Evolutionary conservation across 2,888 invertebrate genomes (phyloP), one percentile per base, ranked within the genome.

Genomic region (Caenorhabditis sp.): DNA sequence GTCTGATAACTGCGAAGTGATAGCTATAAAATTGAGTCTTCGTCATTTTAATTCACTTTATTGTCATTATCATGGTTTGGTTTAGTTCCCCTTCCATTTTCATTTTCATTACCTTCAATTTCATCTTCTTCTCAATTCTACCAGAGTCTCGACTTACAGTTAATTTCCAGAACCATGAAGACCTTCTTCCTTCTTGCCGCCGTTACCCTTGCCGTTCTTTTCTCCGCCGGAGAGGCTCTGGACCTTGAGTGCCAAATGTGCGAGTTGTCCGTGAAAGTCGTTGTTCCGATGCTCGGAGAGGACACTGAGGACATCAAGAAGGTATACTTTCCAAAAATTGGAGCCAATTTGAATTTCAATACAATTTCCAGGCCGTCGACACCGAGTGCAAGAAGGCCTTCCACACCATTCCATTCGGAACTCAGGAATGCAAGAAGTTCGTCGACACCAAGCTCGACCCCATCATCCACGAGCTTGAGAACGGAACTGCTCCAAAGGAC

Each of bases 391-490:
- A 84, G 68, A 83, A 83, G 68, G 72, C 70, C 8, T 83, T 86
- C 72, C 77, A 81, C 69, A 65, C 61, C 18, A 78, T 84, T 37
- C 80, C 83, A 69, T 83, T 84, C 64, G 86, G 80, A 55, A 78
- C 83, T n/a, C 53, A 62, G 40, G 81, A 83, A 18, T 86, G 86
- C 80, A 80, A 69, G 56, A 69, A 80, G 26, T 86, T 82, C 64
- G 58, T 80, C 51, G 62, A 86, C 67, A 77, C 64, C 55, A 80
- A 84, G 47, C 74, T 86, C 35, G 83, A 80, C 62, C 80, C 82
- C 60, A 86, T 86, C 81, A 86, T 86, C 69, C 65, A 79, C 32
- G 86, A 86, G 50, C 80, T 86, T 50, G 86, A 86, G 71, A 78
- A 78, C 62, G 86, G 86, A 80, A 86, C 86, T 15, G 86, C 86